Base-by-base conservation (phyloP, 2,888 invertebrate genomes). In the Cosmopolites sordidus region DNA sequence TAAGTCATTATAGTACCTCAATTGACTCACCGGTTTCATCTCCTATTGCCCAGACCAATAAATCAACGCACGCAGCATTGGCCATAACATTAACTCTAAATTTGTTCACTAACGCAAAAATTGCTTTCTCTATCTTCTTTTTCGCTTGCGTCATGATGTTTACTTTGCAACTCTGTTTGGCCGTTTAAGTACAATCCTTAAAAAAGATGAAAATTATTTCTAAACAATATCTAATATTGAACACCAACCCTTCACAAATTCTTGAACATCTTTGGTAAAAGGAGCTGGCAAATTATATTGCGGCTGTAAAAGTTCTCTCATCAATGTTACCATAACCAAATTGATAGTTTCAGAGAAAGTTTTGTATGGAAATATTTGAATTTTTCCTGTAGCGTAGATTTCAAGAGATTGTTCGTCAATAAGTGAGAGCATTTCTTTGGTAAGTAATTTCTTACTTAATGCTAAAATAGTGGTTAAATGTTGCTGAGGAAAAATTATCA, bases 1-100 rank as follows among this genome's bases (percentile, higher is more conserved):
- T n/a, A n/a, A n/a, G n/a, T n/a, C n/a, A n/a, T n/a, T n/a, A n/a
- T n/a, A n/a, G n/a, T n/a, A 22, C 22, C 8, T 5, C 22, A 22
- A 22, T 22, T 22, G 3, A 62, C 72, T 77, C 73, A 93, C 95
- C 94, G 69, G 92, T 90, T 78, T 97, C 97, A 73, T 97, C 97
- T 1, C 90, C 89, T 61, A 96, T 94, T 1, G 97, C 95, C 98
- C 98, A 99, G 22, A 98, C 96, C 1, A 99, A 79, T 5, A 99
- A 79, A 73, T 99, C 97, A 0, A 99, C 94, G 69, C 97, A 98
- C 1, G 95, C 95, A 0, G 97, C 94, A 75, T 96, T 96, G 0
- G 95, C 93, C 86, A 93, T 92, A 0, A 97, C 94, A 68, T 94
- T 94, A 30, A 95, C 86, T 77, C 93, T 92, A 71, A 92, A 93